A percentile compares a stretch with the other conserved stretches of the same genome.
Evolutionary conservation across 2,797 vertebrate species (phyloP).

Genomic region (Catostomus latipinnis): DNA sequence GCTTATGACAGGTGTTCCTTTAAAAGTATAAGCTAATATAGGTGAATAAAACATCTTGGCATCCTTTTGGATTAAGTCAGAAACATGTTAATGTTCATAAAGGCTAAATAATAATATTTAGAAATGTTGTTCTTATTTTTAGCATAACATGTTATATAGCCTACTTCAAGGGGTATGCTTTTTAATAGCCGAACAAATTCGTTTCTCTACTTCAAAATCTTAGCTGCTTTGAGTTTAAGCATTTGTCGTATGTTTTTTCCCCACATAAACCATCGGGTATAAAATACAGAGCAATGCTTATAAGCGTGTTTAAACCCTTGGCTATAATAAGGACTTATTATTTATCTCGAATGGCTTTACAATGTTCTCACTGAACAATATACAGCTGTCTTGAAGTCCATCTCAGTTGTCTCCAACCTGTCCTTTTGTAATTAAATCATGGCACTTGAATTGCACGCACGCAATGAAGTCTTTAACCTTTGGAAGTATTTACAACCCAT

Average conservation of each 20-base stretch:
- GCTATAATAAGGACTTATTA: not conserved
- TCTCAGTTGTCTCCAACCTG: conserved; percentile 11
- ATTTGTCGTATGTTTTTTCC: too few species aligned
- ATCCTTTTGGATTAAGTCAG: not conserved
- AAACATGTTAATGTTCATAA: not conserved
- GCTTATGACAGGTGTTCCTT: too few species aligned
- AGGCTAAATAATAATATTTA: not conserved
- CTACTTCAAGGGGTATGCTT: too few species aligned
- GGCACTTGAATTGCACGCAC: conserved; percentile 24
- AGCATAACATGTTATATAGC: too few species aligned
- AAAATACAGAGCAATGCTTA: not conserved
- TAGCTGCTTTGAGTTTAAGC: too few species aligned
- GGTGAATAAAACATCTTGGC: not conserved
- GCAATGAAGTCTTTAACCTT: conserved; percentile 68
- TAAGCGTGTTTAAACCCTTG: not conserved
- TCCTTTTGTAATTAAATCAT: conserved; percentile 45
- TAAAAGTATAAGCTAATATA: too few species aligned
- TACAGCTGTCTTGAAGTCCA: not conserved
- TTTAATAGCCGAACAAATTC: too few species aligned
- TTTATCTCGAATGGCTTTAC: not conserved
- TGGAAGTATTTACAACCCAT: conserved; percentile 74
- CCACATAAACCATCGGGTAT: too few species aligned
- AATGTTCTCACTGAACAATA: conserved; percentile 11
- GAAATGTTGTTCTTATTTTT: not conserved
- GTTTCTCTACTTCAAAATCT: too few species aligned